Evolutionary conservation across 2,113 vertebrate species (phyloP).

Genomic region (Heptranchias perlo): DNA sequence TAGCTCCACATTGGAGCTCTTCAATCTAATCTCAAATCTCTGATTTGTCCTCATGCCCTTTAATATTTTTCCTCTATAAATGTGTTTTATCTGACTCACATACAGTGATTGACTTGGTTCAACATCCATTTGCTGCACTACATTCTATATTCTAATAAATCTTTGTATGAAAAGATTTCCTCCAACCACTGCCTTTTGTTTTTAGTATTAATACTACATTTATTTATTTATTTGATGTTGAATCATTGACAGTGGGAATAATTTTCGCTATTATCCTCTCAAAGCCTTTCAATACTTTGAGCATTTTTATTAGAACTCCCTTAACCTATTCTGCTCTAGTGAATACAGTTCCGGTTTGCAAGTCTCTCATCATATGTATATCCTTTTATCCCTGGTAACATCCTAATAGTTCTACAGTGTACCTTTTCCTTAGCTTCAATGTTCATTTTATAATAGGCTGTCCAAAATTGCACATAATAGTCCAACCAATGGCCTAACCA

Average conservation of each 20-base stretch:
- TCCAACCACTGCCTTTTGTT: background rate
- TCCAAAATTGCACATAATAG: background rate
- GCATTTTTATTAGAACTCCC: background rate
- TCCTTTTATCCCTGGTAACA: background rate
- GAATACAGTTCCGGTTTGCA: background rate
- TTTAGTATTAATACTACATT: background rate
- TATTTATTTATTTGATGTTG: background rate
- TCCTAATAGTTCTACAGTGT: background rate
- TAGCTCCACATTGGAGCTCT: background rate
- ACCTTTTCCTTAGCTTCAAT: background rate
- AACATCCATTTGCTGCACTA: background rate
- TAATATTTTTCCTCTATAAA: background rate
- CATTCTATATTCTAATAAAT: background rate
- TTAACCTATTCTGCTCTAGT: background rate
- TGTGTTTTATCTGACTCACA: background rate
- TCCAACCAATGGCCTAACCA: background rate
- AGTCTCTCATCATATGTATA: background rate
- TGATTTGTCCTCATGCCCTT: background rate
- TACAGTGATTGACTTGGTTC: background rate
- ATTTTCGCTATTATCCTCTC: background rate
- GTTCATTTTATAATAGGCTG: background rate
- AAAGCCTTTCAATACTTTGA: background rate
- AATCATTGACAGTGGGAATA: background rate
- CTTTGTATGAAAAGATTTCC: background rate
- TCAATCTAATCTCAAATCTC: background rate